Base-by-base conservation (phyloP, 2,797 vertebrate species). In the Semotilus atromaculatus region DNA sequence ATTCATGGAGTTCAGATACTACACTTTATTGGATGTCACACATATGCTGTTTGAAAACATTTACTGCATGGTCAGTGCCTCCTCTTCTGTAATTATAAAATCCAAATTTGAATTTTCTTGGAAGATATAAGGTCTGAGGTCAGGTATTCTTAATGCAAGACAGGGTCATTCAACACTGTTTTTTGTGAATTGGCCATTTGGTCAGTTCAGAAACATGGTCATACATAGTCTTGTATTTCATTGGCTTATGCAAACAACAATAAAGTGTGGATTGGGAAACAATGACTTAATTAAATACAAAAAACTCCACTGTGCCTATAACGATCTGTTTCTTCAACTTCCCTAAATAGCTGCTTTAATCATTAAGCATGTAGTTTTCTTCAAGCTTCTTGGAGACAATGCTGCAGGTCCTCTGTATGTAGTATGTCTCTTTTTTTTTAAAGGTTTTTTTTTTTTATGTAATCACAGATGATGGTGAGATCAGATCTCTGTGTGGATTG, bases 1-100 rank as follows among this genome's bases (percentile, higher is more conserved):
- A 73, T 71, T 68, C 58, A 77, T 62, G 80, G 74, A 76, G 60
- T 81, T 88, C 62, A 73, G 51, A 80, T 77, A 55, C 48, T 81
- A 83, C 23, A 80, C 62, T 70, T 66, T 11, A 62, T 75, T 51
- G 43, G 36, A 66, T 64, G 76, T 79, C 77, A 71, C 68, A 72
- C 60, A 68, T 14, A 71, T 72, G 45, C 80, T 70, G 75, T 58
- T 67, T 82, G 51, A 60, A 79, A 84, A 81, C 73, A 85, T 83
- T 80, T 60, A 77, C 66, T 75, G 40, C 23, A 85, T 53, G 45
- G 23, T 53, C 66, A 79, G 53, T 53, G 70, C 29, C 26, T 45
- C 16, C 34, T 48, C 38, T 68, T 78, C 38, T 82, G 70, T 19
- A 62, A 29, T 66, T 76, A 67, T 67, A 9, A 81, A 55, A 81